Evolutionary conservation across 92 coral and sea anemone genomes (phyloP).

Genomic region (Umimayanthus kanabou): DNA sequence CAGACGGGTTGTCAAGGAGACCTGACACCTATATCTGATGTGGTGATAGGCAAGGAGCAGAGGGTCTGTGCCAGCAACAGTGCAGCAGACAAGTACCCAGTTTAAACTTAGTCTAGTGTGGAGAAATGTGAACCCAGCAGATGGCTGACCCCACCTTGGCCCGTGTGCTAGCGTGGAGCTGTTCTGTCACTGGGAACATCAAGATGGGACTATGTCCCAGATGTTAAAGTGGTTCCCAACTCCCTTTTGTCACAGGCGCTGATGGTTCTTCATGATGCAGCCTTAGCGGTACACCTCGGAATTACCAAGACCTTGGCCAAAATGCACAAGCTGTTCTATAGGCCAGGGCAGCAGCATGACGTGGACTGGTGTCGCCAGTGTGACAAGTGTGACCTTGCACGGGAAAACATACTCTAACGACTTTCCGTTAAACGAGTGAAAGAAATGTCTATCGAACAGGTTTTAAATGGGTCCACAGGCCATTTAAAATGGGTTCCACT

Average conservation of each 20-base stretch:
- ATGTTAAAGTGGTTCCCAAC: constrained; percentile 42
- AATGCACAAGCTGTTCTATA: constrained; percentile 46
- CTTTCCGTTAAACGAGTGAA: too few species aligned
- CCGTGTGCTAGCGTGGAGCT: constrained; percentile 49
- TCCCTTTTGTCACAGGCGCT: constrained; percentile 49
- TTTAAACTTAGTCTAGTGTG: constrained; percentile 39
- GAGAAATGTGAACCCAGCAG: constrained; percentile 32
- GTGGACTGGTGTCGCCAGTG: constrained; percentile 56
- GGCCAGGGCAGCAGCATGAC: constrained; percentile 46
- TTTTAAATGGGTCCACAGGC: too few species aligned
- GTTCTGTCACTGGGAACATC: constrained; percentile 39
- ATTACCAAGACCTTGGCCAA: constrained; percentile 53
- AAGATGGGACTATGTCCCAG: not conserved
- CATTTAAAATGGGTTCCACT: too few species aligned
- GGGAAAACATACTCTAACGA: too few species aligned
- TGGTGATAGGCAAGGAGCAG: not conserved
- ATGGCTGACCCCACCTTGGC: constrained; percentile 39
- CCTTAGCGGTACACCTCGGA: constrained; percentile 49
- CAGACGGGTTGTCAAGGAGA: constrained; percentile 35
- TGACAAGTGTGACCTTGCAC: too few species aligned
- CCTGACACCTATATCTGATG: constrained; percentile 6
- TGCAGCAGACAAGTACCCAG: not conserved
- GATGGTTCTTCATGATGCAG: constrained; percentile 47
- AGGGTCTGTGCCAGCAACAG: constrained; percentile 22
- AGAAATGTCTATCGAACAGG: too few species aligned